phyloP scores from a whole-genome alignment of 2,888 invertebrate species.

The Synanthedon tipuliformis region DNA sequence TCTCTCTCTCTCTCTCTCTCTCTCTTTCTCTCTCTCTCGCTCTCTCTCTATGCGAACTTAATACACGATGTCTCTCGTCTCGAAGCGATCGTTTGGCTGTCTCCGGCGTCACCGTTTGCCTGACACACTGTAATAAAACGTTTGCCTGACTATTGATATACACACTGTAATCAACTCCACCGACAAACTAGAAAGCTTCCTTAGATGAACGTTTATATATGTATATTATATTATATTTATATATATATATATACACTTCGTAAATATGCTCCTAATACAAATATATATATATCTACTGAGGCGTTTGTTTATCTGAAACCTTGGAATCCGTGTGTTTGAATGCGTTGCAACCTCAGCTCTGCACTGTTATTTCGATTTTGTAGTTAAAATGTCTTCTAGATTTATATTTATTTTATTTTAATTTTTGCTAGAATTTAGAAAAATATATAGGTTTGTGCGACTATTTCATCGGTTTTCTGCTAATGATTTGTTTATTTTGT shows the following conservation, averaged over 20 bases:
- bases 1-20: too few species aligned
- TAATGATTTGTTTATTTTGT: constrained; percentile 56
- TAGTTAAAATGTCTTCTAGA: constrained; percentile 58
- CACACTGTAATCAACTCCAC: constrained; percentile 32
- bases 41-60: neutral
- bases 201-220: constrained; percentile 28
- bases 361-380: constrained; percentile 52
- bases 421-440: constrained; percentile 32
- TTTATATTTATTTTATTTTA: constrained; percentile 11
- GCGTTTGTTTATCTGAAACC: constrained; percentile 12
- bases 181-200: constrained; percentile 43
- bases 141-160: constrained; percentile 9
- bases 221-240: too few species aligned
- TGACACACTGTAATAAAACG: too few species aligned
- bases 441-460: neutral
- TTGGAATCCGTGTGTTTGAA: constrained; percentile 40
- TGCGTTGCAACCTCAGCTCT: constrained; percentile 46
- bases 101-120: constrained; percentile 44
- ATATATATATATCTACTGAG: constrained; percentile 14
- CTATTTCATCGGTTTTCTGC: neutral
- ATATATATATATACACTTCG: constrained; percentile 16
- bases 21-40: too few species aligned
- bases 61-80: neutral
- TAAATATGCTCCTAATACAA: constrained; percentile 17
- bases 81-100: constrained; percentile 22